phyloP scores from a whole-genome alignment of 2,797 vertebrate species.

The Anableps anableps region DNA sequence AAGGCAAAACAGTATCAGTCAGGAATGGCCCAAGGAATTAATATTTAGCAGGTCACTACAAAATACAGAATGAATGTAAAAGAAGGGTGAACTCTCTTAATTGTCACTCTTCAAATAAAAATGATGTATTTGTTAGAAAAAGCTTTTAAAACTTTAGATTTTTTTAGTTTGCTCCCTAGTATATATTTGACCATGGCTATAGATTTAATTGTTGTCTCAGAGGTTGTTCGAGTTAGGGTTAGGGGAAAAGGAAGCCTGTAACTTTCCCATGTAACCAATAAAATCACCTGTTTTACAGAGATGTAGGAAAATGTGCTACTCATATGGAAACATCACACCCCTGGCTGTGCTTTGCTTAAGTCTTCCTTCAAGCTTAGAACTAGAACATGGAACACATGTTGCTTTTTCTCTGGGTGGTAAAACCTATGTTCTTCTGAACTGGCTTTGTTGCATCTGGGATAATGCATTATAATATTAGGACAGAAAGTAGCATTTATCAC shows the following conservation, averaged over 20 bases:
- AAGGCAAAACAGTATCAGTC: neutral
- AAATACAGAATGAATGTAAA: neutral
- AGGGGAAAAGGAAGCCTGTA: constrained; percentile 16
- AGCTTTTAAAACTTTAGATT: neutral
- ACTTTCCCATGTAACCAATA: constrained; percentile 36
- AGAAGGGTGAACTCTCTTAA: neutral
- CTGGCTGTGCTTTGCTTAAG: neutral
- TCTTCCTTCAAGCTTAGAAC: constrained; percentile 31
- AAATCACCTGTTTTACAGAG: constrained; percentile 55
- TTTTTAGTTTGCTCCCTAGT: neutral
- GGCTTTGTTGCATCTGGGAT: constrained; percentile 15
- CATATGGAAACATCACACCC: neutral
- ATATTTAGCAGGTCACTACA: neutral
- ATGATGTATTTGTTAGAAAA: neutral
- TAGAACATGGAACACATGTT: constrained; percentile 55
- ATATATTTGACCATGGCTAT: neutral
- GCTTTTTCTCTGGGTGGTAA: neutral
- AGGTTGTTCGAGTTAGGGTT: constrained; percentile 3
- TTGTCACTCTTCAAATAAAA: neutral
- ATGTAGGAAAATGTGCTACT: constrained; percentile 38
- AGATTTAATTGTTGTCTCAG: constrained; percentile 16
- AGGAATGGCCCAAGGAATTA: neutral
- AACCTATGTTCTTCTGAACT: neutral
- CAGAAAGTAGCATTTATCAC: constrained; percentile 43
- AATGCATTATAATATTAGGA: constrained; percentile 13